Evolutionary conservation across 1,140 invertebrate genomes (phyloP).

Genomic region (Bombus pascuorum): DNA sequence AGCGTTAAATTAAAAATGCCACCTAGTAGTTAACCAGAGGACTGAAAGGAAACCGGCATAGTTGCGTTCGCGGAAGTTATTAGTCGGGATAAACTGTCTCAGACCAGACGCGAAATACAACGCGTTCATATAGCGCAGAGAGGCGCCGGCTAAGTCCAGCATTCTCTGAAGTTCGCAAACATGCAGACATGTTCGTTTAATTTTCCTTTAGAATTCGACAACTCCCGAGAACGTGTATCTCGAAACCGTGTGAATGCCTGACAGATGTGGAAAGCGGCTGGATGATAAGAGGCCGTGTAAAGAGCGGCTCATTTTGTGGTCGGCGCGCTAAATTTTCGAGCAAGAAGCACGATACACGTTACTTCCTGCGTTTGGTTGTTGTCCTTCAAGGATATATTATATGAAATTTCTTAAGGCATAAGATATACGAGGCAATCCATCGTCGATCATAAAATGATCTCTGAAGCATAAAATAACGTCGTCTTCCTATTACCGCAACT

Average conservation of each 20-base stretch:
- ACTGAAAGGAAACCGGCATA: background rate
- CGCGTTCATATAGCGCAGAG: background rate
- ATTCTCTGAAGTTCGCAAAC: slow-evolving; percentile 1
- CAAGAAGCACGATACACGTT: background rate
- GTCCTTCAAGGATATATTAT: background rate
- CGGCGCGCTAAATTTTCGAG: background rate
- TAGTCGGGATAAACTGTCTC: slow-evolving; percentile 25
- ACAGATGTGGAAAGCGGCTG: background rate
- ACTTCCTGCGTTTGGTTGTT: too few species aligned
- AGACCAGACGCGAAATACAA: slow-evolving; percentile 18
- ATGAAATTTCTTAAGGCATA: background rate
- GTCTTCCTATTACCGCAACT: too few species aligned
- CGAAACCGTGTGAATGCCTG: background rate
- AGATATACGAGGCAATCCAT: too few species aligned
- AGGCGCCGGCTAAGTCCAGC: background rate
- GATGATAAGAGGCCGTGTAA: background rate
- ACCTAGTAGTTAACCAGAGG: background rate
- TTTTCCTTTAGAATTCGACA: slow-evolving; percentile 8
- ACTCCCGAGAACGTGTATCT: background rate
- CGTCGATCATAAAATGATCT: too few species aligned
- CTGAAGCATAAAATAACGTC: too few species aligned
- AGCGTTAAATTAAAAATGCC: slow-evolving; percentile 31
- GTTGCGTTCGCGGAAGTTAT: background rate
- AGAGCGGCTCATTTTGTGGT: background rate
- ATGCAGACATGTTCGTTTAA: slow-evolving; percentile 3